Evolutionary conservation across 2,113 vertebrate genomes (phyloP), one percentile per base, ranked within the genome.

Genomic region (Barnardius zonarius): DNA sequence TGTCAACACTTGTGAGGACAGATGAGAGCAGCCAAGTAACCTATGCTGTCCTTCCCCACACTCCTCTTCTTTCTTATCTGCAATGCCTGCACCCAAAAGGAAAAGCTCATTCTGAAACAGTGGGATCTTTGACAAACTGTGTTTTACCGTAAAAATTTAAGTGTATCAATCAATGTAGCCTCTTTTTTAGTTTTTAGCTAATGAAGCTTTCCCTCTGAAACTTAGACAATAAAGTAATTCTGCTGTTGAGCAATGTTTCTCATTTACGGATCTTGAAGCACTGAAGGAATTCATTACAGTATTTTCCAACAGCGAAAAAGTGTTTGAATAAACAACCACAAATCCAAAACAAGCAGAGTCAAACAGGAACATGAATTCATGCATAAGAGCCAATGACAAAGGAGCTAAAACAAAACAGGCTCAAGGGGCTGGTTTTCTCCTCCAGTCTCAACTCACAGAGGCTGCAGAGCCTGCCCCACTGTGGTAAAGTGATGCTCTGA

Each of bases 31-130:
- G 54, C 37, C 10, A 4, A 23, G 23, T 10, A 27, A 82, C 17
- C 54, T 15, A 7, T 7, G 17, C 7, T 5, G 7, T 12, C 43
- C 81, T 43, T 5, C 55, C 17, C 9, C 39, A 41, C 20, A 24
- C 19, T 55, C 17, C 68, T 3, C 5, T 41, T 68, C 69, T 17
- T n/a, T 11, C 30, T 5, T 30, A 13, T 11, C 61, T 31, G 39
- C 57, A 41, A 44, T 3, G 24, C 2, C 0, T 0, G 11, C 0
- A 4, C 5, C 24, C 86, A 19, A 37, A 44, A 52, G 12, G 43
- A 39, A 86, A 79, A 86, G 8, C 41, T 83, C 46, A 1, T 7
- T 23, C 75, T 70, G 41, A 49, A 54, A 33, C 0, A 0, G 0
- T n/a, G 49, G 33, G 14, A n/a, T 30, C 39, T 54, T 22, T 12